These are phyloP conservation scores for Eilema caniola DNA, from an alignment of 2,888 invertebrate genomes.

Conservation along the genomic window DNA sequence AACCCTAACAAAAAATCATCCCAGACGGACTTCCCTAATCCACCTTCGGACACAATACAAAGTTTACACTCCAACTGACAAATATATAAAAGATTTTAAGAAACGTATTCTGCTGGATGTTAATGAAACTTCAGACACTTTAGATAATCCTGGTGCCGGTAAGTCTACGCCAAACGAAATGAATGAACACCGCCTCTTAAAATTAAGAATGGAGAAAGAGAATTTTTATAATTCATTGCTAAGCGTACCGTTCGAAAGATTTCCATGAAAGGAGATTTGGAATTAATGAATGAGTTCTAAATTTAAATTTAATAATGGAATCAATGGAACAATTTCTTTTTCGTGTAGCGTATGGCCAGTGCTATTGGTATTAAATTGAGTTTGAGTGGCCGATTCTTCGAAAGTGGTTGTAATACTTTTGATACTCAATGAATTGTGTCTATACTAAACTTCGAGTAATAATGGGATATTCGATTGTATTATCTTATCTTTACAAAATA, in stretches of 20 bases:
- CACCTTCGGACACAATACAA: slow-evolving; percentile 65
- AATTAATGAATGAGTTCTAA: slow-evolving; percentile 49
- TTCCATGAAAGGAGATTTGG: slow-evolving; percentile 52
- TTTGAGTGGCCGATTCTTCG: slow-evolving; percentile 15
- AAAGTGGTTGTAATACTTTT: slow-evolving; percentile 16
- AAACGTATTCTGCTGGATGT: slow-evolving; percentile 57
- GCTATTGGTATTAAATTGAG: slow-evolving; percentile 24
- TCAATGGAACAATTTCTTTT: slow-evolving; percentile 21
- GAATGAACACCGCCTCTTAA: slow-evolving; percentile 40
- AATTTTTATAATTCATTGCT: slow-evolving; percentile 39
- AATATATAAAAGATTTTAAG: slow-evolving; percentile 52
- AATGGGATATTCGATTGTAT: not conserved
- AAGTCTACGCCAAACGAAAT: slow-evolving; percentile 60
- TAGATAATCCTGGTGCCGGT: slow-evolving; percentile 72
- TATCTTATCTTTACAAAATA: not conserved
- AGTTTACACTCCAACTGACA: slow-evolving; percentile 75
- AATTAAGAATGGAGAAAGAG: not conserved
- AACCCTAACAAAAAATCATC: slow-evolving; percentile 52
- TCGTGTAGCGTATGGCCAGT: slow-evolving; percentile 15
- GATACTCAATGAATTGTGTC: slow-evolving; percentile 7
- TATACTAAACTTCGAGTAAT: not conserved
- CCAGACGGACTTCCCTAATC: slow-evolving; percentile 63
- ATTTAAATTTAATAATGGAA: slow-evolving; percentile 26
- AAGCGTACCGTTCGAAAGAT: slow-evolving; percentile 51
- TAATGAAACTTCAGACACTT: slow-evolving; percentile 72